A percentile compares a stretch with the other conserved stretches of the same genome.
Evolutionary conservation across 2,797 vertebrate genomes (phyloP).

Genomic region (Loriculus beryllinus): DNA sequence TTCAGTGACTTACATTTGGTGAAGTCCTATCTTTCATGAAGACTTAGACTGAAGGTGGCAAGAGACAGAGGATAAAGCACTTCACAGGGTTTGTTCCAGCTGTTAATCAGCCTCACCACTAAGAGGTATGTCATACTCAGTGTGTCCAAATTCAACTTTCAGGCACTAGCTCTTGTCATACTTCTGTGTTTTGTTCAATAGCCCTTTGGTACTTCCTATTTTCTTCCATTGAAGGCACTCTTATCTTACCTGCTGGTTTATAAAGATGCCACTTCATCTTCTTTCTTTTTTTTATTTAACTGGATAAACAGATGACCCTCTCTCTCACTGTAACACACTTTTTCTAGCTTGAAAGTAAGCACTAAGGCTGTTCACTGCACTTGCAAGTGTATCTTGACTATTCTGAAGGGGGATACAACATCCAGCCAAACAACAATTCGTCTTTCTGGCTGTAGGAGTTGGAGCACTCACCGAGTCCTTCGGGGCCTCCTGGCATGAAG

Average conservation of each 20-base stretch:
- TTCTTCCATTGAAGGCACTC: background rate
- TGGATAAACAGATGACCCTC: background rate
- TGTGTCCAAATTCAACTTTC: background rate
- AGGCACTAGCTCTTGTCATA: background rate
- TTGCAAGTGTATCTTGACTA: background rate
- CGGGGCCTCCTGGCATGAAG: background rate
- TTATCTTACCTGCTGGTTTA: background rate
- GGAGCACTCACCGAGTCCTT: background rate
- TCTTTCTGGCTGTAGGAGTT: background rate
- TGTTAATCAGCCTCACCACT: background rate
- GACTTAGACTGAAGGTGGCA: background rate
- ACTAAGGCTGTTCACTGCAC: background rate
- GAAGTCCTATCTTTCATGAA: constrained; percentile 8
- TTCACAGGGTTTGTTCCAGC: background rate
- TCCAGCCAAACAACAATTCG: background rate
- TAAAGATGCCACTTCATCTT: background rate
- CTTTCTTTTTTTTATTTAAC: background rate
- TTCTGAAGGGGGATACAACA: background rate
- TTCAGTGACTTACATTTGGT: background rate
- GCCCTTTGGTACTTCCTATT: background rate
- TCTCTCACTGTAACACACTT: background rate
- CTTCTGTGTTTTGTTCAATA: background rate
- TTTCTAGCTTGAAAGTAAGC: background rate
- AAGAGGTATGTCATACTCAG: background rate
- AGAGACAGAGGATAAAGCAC: background rate